These are phyloP conservation scores for Ips typographus DNA, from an alignment of 1,140 invertebrate species.

Conservation along the genomic window DNA sequence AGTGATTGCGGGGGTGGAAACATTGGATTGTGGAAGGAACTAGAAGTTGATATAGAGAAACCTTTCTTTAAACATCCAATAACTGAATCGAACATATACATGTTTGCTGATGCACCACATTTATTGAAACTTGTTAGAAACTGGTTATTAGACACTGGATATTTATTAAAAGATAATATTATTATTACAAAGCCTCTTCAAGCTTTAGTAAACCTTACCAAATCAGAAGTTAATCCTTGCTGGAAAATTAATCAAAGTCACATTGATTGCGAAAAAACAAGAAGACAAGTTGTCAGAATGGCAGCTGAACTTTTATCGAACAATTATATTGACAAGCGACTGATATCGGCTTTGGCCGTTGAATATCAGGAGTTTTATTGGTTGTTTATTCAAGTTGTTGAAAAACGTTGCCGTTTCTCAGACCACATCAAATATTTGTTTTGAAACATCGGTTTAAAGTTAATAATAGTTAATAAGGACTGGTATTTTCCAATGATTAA, in stretches of 20 bases:
- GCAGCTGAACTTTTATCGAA: constrained; percentile 34
- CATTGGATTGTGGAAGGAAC: constrained; percentile 45
- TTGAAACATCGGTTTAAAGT: too few species aligned
- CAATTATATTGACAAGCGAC: neutral
- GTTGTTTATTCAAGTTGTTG: too few species aligned
- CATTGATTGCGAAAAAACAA: constrained; percentile 1
- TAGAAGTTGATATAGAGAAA: constrained; percentile 28
- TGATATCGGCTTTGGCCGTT: too few species aligned
- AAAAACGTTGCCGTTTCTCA: too few species aligned
- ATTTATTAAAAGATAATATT: constrained; percentile 14
- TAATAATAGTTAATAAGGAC: too few species aligned
- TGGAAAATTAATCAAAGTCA: constrained; percentile 27
- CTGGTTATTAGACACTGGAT: constrained; percentile 38
- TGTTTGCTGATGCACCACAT: constrained; percentile 38
- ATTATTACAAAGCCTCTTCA: constrained; percentile 1
- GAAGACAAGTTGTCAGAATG: constrained; percentile 32
- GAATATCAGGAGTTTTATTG: too few species aligned
- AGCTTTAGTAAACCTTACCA: constrained; percentile 12
- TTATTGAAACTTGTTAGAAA: constrained; percentile 37
- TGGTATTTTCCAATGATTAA: too few species aligned
- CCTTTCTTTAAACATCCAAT: constrained; percentile 33
- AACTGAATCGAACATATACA: constrained; percentile 35
- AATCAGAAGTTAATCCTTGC: constrained; percentile 22
- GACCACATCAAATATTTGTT: too few species aligned
- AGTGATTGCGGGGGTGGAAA: constrained; percentile 38